Evolutionary conservation across 2,888 invertebrate genomes (phyloP).

Genomic region (Diarsia mendica): DNA sequence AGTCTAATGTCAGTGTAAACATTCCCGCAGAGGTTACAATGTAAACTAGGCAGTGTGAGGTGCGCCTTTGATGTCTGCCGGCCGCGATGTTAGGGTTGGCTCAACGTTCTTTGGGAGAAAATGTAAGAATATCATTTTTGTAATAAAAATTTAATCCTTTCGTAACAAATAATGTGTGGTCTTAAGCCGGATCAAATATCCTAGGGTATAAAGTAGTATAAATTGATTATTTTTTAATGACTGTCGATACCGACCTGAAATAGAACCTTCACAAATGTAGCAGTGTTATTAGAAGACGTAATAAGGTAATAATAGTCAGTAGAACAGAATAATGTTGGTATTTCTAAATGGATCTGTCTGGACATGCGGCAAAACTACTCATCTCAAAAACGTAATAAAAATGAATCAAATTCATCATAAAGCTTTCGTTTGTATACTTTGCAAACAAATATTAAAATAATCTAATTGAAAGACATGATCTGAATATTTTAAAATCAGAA

Average conservation of each 20-base stretch:
- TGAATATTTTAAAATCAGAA: constrained; percentile 25
- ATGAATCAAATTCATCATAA: neutral
- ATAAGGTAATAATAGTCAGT: neutral
- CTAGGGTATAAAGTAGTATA: neutral
- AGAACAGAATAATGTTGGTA: neutral
- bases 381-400: neutral
- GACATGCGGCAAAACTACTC: neutral
- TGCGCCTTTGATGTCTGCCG: constrained; percentile 86
- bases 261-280: neutral
- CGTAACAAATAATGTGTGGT: constrained; percentile 3
- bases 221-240: neutral
- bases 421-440: constrained; percentile 1
- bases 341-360: neutral
- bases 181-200: neutral
- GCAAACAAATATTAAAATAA: constrained; percentile 42
- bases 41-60: constrained; percentile 82
- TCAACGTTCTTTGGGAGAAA: neutral
- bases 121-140: constrained; percentile 2
- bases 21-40: constrained; percentile 82
- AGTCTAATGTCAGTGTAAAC: constrained; percentile 82
- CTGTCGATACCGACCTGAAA: neutral
- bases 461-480: constrained; percentile 11
- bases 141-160: constrained; percentile 3
- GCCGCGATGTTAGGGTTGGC: constrained; percentile 76
- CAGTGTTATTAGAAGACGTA: neutral